Conservation (phyloP, 2,888 invertebrate species). For the Boloria euphrosyne region DNA sequence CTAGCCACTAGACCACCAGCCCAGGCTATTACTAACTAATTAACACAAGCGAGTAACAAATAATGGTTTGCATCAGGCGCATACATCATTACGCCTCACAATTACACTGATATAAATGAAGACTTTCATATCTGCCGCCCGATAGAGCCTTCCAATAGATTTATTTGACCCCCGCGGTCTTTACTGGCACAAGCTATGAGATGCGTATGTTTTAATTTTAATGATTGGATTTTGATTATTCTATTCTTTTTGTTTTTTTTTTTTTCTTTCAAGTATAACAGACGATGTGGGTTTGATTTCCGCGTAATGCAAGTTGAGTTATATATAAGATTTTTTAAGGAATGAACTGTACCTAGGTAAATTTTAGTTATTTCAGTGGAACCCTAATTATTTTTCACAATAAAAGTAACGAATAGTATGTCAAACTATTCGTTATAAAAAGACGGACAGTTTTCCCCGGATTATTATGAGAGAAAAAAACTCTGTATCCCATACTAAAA, state of each 20-base stretch:
- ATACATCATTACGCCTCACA: conserved; percentile 34
- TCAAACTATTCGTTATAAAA: too few species aligned
- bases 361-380: too few species aligned
- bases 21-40: conserved; percentile 7
- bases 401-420: too few species aligned
- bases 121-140: conserved; percentile 43
- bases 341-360: too few species aligned
- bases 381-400: too few species aligned
- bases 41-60: conserved; percentile 20
- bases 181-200: conserved; percentile 39
- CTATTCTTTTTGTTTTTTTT: not conserved
- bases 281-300: too few species aligned
- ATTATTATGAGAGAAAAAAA: too few species aligned
- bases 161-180: conserved; percentile 62
- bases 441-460: too few species aligned
- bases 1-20: conserved; percentile 4
- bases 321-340: too few species aligned
- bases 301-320: too few species aligned
- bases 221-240: not conserved
- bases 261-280: too few species aligned
- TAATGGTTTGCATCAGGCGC: conserved; percentile 24
- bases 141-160: conserved; percentile 70
- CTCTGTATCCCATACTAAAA: too few species aligned
- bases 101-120: conserved; percentile 40
- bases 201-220: not conserved